phyloP scores from a whole-genome alignment of 2,888 invertebrate genomes.

The Ommatoiulus sabulosus region DNA sequence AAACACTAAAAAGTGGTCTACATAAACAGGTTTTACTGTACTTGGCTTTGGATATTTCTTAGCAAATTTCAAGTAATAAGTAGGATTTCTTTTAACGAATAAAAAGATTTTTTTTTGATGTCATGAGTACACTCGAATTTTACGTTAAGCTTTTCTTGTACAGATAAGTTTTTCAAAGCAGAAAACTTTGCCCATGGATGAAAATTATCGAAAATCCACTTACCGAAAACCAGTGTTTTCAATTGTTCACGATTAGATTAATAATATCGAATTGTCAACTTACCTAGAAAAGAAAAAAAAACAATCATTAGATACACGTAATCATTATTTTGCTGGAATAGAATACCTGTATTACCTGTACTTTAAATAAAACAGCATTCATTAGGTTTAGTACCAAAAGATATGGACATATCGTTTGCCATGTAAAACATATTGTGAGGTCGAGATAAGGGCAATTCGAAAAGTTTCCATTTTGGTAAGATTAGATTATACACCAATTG shows the following conservation, averaged over 20 bases:
- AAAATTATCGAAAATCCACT: not conserved
- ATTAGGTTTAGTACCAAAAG: not conserved
- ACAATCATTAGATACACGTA: not conserved
- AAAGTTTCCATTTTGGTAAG: no score
- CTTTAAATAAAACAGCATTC: not conserved
- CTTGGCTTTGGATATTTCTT: no score
- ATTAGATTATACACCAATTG: no score
- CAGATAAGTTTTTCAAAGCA: not conserved
- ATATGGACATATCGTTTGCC: not conserved
- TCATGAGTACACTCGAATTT: not conserved
- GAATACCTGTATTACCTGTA: constrained; percentile 39
- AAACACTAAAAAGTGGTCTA: no score
- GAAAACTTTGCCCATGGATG: not conserved
- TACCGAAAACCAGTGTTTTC: constrained; percentile 36
- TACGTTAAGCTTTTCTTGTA: not conserved
- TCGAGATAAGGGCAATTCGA: not conserved
- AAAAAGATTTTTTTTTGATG: no score
- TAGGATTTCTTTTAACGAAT: no score
- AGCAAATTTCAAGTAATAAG: no score
- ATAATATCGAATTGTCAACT: constrained; percentile 10
- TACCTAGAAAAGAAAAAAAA: constrained; percentile 18
- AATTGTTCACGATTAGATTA: constrained; percentile 1
- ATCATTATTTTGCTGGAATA: not conserved
- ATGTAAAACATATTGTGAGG: not conserved
- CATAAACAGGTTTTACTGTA: no score